These are phyloP conservation scores for Drepana arcuata DNA, from an alignment of 1,140 invertebrate species.

Conservation along the genomic window DNA sequence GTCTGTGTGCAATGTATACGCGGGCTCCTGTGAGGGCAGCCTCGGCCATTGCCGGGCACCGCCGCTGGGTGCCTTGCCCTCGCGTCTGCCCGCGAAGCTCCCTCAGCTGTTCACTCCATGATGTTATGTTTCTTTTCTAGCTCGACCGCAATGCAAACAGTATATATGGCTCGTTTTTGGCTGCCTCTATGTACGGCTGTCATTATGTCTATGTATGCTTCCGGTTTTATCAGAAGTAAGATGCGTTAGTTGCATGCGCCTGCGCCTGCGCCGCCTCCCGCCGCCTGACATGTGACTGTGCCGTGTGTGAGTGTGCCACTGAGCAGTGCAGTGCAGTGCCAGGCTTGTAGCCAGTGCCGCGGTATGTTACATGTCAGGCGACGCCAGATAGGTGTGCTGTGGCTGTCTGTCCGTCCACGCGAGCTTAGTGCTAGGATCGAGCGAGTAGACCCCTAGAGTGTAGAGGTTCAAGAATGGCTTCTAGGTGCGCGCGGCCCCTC, in stretches of 20 bases:
- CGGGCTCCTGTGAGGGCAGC: no score
- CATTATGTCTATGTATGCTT: constrained; percentile 69
- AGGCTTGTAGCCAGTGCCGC: no score
- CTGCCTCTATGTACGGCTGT: constrained; percentile 68
- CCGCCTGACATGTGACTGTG: constrained; percentile 7
- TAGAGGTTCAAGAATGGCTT: no score
- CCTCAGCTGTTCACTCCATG: constrained; percentile 52
- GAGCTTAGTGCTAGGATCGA: constrained; percentile 24
- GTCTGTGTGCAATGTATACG: constrained; percentile 42
- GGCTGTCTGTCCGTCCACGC: constrained; percentile 55
- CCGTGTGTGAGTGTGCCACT: no score
- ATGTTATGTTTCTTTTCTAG: constrained; percentile 64
- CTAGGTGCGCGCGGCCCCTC: not conserved
- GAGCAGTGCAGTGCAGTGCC: no score
- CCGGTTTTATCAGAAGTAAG: constrained; percentile 47
- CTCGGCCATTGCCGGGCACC: no score
- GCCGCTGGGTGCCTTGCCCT: constrained; percentile 7
- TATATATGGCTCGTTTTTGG: constrained; percentile 70
- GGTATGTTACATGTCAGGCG: no score
- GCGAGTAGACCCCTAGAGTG: not conserved
- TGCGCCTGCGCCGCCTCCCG: constrained; percentile 19
- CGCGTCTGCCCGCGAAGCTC: no score
- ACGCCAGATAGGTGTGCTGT: no score
- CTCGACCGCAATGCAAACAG: constrained; percentile 67
- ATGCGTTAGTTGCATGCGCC: constrained; percentile 54